Base-by-base conservation (phyloP, 1,140 invertebrate species). In the Eriocheir sinensis region DNA sequence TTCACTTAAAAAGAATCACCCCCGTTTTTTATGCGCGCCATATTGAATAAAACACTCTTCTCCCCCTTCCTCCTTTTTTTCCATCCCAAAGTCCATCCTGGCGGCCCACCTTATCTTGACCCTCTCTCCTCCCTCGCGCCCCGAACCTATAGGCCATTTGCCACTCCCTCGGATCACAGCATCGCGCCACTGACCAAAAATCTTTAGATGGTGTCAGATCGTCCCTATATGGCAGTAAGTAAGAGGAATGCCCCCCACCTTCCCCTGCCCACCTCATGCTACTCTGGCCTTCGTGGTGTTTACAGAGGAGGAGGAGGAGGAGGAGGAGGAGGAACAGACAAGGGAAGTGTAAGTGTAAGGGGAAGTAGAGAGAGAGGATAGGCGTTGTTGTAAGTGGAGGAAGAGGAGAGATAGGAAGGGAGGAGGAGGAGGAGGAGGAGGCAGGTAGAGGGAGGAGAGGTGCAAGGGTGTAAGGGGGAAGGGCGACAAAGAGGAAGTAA, bases 151-250 rank as follows among this genome's bases (percentile, higher is more conserved):
- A 15, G 6, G 27, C 6, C 41, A n/a, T 4, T 53, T 53, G 2
- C 38, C 9, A 17, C 44, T 21, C 40, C n/a, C 34, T 85, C 34
- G 34, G 81, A 85, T 85, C 81, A 85, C 81, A 32, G 81, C 34
- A 41, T 72, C 60, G 60, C 60, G 27, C 60, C 60, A 72, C 60
- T 72, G 60, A 21, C 60, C 60, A 72, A 72, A n/a, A 72, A 72
- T 72, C 60, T 72, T 72, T 72, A 72, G 60, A 72, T 72, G 60
- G 60, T 72, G 60, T 72, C 60, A 72, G 60, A 72, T 72, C 60
- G 12, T 72, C 60, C 60, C 60, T 72, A 72, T 72, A 72, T 72
- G 21, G 81, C 81, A 85, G 36, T 85, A 36, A 85, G 81, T 85
- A 85, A 38, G 81, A 85, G 34, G 81, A 41, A 85, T 85, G 81